Conservation (phyloP, 1,140 invertebrate species). For the Drosophila insularis region DNA sequence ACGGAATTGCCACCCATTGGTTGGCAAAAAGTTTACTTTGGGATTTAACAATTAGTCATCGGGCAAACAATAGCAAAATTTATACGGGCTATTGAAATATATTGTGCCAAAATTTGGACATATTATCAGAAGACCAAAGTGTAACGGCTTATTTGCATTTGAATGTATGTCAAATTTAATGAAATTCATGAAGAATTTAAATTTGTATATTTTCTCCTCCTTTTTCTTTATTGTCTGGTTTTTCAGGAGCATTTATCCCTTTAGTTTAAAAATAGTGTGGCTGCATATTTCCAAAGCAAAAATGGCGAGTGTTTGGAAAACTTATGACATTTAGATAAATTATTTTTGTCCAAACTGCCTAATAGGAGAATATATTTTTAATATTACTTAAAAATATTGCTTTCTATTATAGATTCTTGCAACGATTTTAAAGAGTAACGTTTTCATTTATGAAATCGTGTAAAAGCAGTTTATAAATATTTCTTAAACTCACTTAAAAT, state of each 20-base stretch:
- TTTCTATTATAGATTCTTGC: too few relatives aligned
- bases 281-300: not conserved
- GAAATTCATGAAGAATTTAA: not conserved
- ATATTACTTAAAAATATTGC: too few relatives aligned
- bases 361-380: too few relatives aligned
- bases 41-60: conserved; percentile 4
- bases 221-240: too few relatives aligned
- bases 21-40: not conserved
- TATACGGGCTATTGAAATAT: conserved; percentile 1
- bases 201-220: not conserved
- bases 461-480: not conserved
- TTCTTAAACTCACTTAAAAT: not conserved
- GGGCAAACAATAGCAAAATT: not conserved
- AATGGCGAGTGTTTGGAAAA: too few relatives aligned
- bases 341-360: too few relatives aligned
- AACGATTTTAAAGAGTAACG: too few relatives aligned
- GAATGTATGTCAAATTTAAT: not conserved
- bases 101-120: not conserved
- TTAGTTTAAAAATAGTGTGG: not conserved
- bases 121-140: not conserved
- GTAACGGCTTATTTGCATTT: not conserved
- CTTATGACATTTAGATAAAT: too few relatives aligned
- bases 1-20: not conserved
- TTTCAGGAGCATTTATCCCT: too few relatives aligned
- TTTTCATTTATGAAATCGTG: too few relatives aligned